Evolutionary conservation across 1,140 invertebrate genomes (phyloP), one percentile per base, ranked within the genome.

Genomic region (Bombus soroeensis): DNA sequence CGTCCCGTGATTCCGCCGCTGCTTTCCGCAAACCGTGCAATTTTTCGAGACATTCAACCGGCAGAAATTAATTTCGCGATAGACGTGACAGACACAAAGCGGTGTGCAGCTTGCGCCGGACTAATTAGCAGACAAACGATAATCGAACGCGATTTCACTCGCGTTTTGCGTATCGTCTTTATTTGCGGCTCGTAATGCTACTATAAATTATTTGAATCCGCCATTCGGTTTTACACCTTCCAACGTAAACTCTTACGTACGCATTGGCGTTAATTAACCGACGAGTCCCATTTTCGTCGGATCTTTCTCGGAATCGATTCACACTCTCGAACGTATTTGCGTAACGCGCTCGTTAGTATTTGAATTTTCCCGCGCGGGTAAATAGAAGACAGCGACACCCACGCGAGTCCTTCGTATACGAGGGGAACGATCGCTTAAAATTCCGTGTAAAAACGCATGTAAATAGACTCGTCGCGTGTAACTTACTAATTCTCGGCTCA

Each of bases 391-490:
- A 34, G 32, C 13, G 22, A 59, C 39, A 57, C 47, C 47, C 47
- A 53, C 47, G 47, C 47, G 47, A 22, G 47, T 53, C 18, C 5
- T 53, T 53, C 47, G 18, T 8, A 53, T 18, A 53, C 47, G 62
- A 18, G 37, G 47, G 39, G 32, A 53, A 34, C 68, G 43, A 28
- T 71, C 77, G 47, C 53, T 66, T 39, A 13, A 74, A 83, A 88
- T 87, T 83, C 86, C 34, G 47, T 59, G 86, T 59, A 6, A 77
- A 88, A 81, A 66, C 37, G 57, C 81, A 72, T 77, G 87, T 85
- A 88, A 88, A 88, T 74, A 86, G 53, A 25, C 34, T 32, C 34
- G 75, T 87, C 80, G 47, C 43, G 9, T 41, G 71, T 71, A 59
- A 83, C 85, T 77, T 77, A 82, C 75, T 62, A 53, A 78, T 88